Percentiles rank a stretch among this genome's conserved stretches.
phyloP scores from a whole-genome alignment of 1,140 invertebrate genomes.

The Tetramorium simillimum region DNA sequence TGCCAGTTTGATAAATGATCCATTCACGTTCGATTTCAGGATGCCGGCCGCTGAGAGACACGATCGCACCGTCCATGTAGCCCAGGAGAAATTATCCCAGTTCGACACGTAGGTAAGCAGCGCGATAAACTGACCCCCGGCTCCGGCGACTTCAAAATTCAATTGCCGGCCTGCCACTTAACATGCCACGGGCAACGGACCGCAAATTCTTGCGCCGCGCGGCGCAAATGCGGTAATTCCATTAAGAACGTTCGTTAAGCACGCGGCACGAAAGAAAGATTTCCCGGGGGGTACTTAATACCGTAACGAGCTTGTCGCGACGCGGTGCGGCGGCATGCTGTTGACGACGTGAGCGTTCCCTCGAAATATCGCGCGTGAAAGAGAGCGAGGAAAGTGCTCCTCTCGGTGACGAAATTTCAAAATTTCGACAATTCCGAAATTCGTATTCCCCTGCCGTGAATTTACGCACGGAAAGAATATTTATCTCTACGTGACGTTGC shows the following conservation, averaged over 20 bases:
- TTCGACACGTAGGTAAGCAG: constrained; percentile 59
- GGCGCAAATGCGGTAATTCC: constrained; percentile 37
- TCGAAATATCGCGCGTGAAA: not conserved
- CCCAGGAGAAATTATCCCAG: constrained; percentile 50
- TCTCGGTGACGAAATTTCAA: not conserved
- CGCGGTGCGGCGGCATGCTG: not conserved
- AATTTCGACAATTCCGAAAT: not conserved
- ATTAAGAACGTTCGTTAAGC: constrained; percentile 53
- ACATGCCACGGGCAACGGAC: constrained; percentile 33
- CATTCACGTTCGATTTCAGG: constrained; percentile 35
- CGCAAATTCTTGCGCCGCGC: constrained; percentile 57
- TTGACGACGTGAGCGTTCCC: not conserved
- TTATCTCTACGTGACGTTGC: not conserved
- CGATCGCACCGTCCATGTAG: constrained; percentile 2
- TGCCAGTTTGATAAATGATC: constrained; percentile 4
- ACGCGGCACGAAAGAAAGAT: constrained; percentile 50
- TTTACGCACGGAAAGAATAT: not conserved
- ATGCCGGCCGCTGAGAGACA: constrained; percentile 48
- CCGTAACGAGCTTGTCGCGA: constrained; percentile 38
- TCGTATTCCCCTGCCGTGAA: not conserved
- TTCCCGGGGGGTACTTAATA: constrained; percentile 53
- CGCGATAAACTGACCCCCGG: constrained; percentile 39
- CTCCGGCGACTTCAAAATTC: constrained; percentile 26
- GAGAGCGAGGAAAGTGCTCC: not conserved
- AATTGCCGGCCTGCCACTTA: constrained; percentile 46